Conservation (phyloP, 2,888 invertebrate species). For the Drosophila kuntzei region DNA sequence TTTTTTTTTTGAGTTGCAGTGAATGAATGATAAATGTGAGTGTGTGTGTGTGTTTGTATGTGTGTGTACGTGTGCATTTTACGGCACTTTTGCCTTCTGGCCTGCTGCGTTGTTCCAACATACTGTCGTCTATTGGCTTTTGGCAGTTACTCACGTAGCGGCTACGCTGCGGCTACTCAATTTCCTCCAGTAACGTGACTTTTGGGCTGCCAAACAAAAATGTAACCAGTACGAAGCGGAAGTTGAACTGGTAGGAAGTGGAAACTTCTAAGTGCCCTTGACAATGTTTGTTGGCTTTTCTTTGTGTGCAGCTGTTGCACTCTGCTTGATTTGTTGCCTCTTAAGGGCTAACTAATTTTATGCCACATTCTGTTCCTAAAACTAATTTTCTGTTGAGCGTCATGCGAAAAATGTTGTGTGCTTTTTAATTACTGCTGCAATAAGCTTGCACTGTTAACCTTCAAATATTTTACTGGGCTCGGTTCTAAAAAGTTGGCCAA, state of each 20-base stretch:
- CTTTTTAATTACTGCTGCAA: conserved; percentile 62
- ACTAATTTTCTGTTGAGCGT: conserved; percentile 27
- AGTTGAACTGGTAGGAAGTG: conserved; percentile 6
- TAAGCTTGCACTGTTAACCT: conserved; percentile 15
- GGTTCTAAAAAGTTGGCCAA: conserved; percentile 21
- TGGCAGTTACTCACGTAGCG: conserved; percentile 58
- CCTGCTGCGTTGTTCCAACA: conserved; percentile 15
- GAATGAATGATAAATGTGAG: conserved; percentile 19
- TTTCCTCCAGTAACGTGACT: conserved; percentile 66
- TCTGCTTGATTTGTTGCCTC: conserved; percentile 41
- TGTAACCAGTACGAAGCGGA: background rate
- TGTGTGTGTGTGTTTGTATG: background rate
- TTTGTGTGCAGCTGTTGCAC: conserved; percentile 54
- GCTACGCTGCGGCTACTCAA: conserved; percentile 50
- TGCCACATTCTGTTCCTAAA: conserved; percentile 44
- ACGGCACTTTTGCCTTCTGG: conserved; percentile 39
- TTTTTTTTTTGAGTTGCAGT: conserved; percentile 45
- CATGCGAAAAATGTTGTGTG: conserved; percentile 33
- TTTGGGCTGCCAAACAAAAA: conserved; percentile 5
- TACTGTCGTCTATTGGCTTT: conserved; percentile 70
- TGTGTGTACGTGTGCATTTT: conserved; percentile 64
- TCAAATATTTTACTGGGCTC: conserved; percentile 6
- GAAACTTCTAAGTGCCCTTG: conserved; percentile 16
- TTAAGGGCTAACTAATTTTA: conserved; percentile 36
- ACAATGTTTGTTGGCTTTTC: background rate